phyloP scores from a whole-genome alignment of 2,113 vertebrate genomes.

The Emydocephalus ijimae region DNA sequence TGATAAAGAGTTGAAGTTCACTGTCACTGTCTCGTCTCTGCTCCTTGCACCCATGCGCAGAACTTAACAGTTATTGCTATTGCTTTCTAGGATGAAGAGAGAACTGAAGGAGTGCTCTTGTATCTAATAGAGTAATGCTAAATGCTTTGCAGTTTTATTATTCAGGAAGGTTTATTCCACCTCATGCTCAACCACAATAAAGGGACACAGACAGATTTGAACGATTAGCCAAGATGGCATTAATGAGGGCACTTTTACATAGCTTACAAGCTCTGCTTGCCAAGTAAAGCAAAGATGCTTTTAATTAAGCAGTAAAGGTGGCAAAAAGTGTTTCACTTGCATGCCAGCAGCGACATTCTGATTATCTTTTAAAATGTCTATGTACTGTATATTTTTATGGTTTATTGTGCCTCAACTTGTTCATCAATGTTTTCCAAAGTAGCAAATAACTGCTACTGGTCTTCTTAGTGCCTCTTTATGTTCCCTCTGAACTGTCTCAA shows the following conservation, averaged over 20 bases:
- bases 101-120: background rate
- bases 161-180: background rate
- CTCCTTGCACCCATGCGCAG: too few relatives aligned
- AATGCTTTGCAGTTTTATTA: background rate
- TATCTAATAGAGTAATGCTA: background rate
- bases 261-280: background rate
- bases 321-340: background rate
- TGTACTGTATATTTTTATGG: background rate
- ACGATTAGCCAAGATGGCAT: background rate
- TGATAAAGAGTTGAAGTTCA: too few relatives aligned
- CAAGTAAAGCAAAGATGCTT: background rate
- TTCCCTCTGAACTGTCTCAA: background rate
- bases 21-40: too few relatives aligned
- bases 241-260: background rate
- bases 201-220: background rate
- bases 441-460: background rate
- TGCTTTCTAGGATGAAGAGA: background rate
- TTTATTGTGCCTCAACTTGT: background rate
- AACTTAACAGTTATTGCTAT: too few relatives aligned
- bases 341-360: background rate
- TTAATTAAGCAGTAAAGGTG: background rate
- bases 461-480: background rate
- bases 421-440: background rate
- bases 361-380: background rate
- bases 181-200: background rate